phyloP scores from a whole-genome alignment of 2,113 vertebrate genomes.

The Dipodomys stephensi region DNA sequence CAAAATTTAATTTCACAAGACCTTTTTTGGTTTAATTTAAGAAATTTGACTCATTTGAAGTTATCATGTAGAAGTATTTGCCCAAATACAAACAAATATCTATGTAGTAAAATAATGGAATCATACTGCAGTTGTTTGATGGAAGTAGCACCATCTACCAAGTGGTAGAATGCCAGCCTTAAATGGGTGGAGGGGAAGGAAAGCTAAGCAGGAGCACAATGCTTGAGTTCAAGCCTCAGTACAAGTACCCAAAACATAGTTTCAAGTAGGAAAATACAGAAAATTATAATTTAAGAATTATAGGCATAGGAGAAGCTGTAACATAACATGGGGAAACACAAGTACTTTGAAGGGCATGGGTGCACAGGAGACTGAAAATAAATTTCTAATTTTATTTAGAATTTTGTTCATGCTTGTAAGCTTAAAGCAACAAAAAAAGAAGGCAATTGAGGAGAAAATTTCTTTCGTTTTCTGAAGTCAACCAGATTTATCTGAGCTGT shows the following conservation, averaged over 20 bases:
- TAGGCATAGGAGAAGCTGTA: background rate
- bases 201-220: too few relatives aligned
- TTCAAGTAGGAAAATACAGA: background rate
- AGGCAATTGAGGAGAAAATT: background rate
- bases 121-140: conserved; percentile 34
- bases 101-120: conserved; percentile 34
- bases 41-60: conserved; percentile 15
- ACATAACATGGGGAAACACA: background rate
- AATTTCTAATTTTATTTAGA: conserved; percentile 57
- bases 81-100: conserved; percentile 24
- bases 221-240: too few relatives aligned
- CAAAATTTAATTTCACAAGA: conserved; percentile 26
- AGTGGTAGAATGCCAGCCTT: too few relatives aligned
- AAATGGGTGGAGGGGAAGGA: too few relatives aligned
- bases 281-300: conserved; percentile 35
- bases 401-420: conserved; percentile 51
- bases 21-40: conserved; percentile 17
- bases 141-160: background rate
- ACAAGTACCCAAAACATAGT: too few relatives aligned
- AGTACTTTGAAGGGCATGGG: background rate
- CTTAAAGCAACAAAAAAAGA: background rate
- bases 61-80: background rate
- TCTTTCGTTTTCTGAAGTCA: conserved; percentile 34
- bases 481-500: conserved; percentile 13
- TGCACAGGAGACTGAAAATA: background rate